Percentiles rank a stretch among this genome's conserved stretches.
Evolutionary conservation across 2,113 vertebrate species (phyloP).

Genomic region (Ammodytes marinus): DNA sequence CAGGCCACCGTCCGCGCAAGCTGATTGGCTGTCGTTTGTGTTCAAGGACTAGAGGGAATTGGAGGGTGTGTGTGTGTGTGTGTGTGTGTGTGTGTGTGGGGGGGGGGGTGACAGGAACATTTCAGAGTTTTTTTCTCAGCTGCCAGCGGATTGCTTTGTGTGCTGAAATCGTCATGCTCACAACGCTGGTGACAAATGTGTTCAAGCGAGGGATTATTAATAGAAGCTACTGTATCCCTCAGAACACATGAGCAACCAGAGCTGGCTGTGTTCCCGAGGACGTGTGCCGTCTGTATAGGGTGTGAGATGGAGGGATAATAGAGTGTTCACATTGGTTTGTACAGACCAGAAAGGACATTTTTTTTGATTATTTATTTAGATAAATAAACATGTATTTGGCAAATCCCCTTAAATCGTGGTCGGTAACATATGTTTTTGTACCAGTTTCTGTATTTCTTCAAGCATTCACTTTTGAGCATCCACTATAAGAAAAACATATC

Average conservation of each 20-base stretch:
- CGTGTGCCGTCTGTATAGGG: neutral
- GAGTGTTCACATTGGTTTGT: too few relatives aligned
- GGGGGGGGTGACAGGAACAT: too few relatives aligned
- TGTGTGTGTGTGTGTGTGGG: neutral
- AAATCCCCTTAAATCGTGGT: too few relatives aligned
- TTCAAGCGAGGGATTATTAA: too few relatives aligned
- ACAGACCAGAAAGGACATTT: too few relatives aligned
- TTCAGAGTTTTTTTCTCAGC: neutral
- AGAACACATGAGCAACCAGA: neutral
- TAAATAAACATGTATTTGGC: too few relatives aligned
- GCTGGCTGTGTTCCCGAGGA: neutral
- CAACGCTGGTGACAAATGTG: neutral
- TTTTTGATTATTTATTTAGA: too few relatives aligned
- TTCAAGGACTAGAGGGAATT: neutral
- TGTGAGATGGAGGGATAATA: too few relatives aligned
- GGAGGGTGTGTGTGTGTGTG: neutral
- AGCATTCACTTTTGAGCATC: too few relatives aligned
- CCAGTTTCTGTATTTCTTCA: too few relatives aligned
- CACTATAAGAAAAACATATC: too few relatives aligned
- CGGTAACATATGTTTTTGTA: too few relatives aligned
- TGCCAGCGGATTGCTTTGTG: neutral
- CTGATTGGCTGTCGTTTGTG: slow-evolving; percentile 1
- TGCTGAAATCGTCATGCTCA: neutral
- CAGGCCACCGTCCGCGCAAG: neutral
- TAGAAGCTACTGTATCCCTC: neutral